A percentile compares a stretch with the other conserved stretches of the same genome.
phyloP scores from a whole-genome alignment of 1,140 invertebrate genomes.

The Pseudomyrmex sp. region DNA sequence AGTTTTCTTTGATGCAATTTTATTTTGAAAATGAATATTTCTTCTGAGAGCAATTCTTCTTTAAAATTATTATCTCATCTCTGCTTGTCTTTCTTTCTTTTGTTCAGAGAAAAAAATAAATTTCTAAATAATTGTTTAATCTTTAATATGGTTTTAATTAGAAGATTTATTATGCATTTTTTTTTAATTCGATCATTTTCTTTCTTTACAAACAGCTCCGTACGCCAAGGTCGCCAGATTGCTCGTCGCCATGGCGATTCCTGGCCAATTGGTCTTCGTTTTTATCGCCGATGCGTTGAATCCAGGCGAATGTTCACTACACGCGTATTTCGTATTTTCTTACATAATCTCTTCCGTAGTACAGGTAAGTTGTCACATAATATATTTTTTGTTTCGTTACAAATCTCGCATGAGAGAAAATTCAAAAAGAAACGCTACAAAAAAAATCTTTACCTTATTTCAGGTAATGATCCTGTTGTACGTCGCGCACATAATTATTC shows the following conservation, averaged over 20 bases:
- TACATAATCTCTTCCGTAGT: slow-evolving; percentile 89
- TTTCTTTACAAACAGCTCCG: slow-evolving; percentile 84
- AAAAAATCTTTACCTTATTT: slow-evolving; percentile 78
- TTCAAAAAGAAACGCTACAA: not conserved
- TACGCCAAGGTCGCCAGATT: slow-evolving; percentile 94
- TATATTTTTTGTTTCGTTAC: not conserved
- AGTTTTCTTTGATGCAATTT: slow-evolving; percentile 17
- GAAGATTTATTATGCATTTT: not conserved
- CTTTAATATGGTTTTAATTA: not conserved
- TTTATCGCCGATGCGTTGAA: slow-evolving; percentile 91
- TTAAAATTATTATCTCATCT: not conserved
- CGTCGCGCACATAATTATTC: slow-evolving; percentile 94
- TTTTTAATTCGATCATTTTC: slow-evolving; percentile 9
- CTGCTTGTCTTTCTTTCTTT: not conserved
- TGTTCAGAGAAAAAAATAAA: not conserved
- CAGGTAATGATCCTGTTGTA: slow-evolving; percentile 93
- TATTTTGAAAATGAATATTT: slow-evolving; percentile 30
- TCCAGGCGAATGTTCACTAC: slow-evolving; percentile 86
- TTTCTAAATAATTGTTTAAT: not conserved
- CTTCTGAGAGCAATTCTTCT: not conserved
- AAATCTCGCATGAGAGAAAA: not conserved
- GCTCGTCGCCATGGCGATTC: slow-evolving; percentile 93
- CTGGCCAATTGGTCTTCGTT: slow-evolving; percentile 97
- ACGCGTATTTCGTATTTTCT: slow-evolving; percentile 87
- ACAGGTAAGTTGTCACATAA: slow-evolving; percentile 83